Conservation (phyloP, 2,113 vertebrate species). For the Triplophysa siluroides region DNA sequence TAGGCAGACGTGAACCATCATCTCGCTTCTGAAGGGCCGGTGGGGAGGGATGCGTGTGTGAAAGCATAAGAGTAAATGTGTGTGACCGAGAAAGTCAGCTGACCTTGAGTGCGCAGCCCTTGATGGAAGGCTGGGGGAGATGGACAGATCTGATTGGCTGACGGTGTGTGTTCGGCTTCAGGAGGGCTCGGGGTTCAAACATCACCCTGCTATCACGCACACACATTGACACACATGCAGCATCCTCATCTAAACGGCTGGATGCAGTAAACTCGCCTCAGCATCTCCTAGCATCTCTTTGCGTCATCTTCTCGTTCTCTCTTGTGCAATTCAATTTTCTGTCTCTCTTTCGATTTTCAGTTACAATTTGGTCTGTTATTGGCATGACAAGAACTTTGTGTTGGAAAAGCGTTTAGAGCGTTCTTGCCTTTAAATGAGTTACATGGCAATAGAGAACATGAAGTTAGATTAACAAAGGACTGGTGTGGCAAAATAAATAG, state of each 20-base stretch:
- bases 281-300: background rate
- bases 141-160: conserved; percentile 68
- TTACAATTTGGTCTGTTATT: too few species aligned
- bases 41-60: conserved; percentile 36
- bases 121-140: conserved; percentile 65
- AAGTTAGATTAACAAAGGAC: too few species aligned
- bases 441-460: too few species aligned
- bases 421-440: too few species aligned
- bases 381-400: too few species aligned
- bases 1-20: conserved; percentile 11
- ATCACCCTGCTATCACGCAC: conserved; percentile 60
- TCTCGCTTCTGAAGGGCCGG: background rate
- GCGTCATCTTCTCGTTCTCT: conserved; percentile 25
- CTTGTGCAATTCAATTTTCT: background rate
- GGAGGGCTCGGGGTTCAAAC: conserved; percentile 48
- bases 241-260: background rate
- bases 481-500: too few species aligned
- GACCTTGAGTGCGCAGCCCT: conserved; percentile 75
- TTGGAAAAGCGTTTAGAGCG: too few species aligned
- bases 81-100: conserved; percentile 61
- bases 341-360: too few species aligned
- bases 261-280: background rate
- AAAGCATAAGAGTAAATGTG: background rate
- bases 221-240: conserved; percentile 55
- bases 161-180: conserved; percentile 56